Evolutionary conservation across 2,888 invertebrate species (phyloP), one percentile per base, ranked within the genome.

Genomic region (Drosophila prostipennis): DNA sequence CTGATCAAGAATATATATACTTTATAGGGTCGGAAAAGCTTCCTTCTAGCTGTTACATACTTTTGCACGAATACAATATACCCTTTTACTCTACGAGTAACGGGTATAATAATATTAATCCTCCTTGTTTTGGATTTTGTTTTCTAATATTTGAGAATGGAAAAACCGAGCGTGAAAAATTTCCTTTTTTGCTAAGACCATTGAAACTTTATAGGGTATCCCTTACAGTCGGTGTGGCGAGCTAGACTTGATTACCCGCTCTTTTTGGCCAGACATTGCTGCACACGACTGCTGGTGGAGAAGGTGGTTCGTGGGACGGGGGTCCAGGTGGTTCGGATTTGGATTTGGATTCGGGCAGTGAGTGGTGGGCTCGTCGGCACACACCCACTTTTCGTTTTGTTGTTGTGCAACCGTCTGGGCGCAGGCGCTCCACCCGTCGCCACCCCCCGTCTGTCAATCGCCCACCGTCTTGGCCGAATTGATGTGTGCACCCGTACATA

Each of bases 281-380:
- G 60, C 61, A 60, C 48, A 19, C 45, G 16, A 45, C 23, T 32
- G 34, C 16, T 23, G 29, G 45, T 14, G 34, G 63, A 34, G 45
- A 23, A 39, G n/a, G 37, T 32, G 59, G 59, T 19, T 19, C 29
- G 54, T 57, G 7, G n/a, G n/a, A n/a, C n/a, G n/a, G n/a, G n/a
- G n/a, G 14, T 10, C 23, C 43, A 23, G 46, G 48, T 39, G 58
- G 70, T 11, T 58, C n/a, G 7, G 13, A 29, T 42, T 37, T 2
- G 37, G n/a, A 37, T n/a, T 37, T n/a, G 37, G 42, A 5, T 19
- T 58, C n/a, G 34, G 34, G 23, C 39, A 34, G 48, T 36, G 42
- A 26, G 40, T 51, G 37, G 88, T 79, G 82, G 89, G 83, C 83
- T 89, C 88, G 89, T 74, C 82, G 61, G 58, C 45, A 72, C 69